These are phyloP conservation scores for Hypanus sabinus DNA, from an alignment of 2,113 vertebrate genomes.

Conservation along the genomic window DNA sequence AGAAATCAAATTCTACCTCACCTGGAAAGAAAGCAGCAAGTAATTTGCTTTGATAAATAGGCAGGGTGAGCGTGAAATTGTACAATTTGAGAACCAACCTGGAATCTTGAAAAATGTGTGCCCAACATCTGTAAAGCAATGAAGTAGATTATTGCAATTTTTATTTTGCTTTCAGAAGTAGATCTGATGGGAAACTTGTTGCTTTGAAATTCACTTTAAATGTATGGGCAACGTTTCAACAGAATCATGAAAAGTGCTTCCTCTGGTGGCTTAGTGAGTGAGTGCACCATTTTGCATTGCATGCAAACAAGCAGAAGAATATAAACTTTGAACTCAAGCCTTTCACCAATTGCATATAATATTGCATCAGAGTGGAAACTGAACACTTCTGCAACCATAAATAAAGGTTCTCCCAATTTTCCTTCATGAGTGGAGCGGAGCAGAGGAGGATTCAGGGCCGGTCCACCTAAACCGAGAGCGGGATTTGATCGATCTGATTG, in stretches of 20 bases:
- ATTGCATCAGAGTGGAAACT: background rate
- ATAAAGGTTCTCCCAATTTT: background rate
- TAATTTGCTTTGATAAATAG: constrained; percentile 3
- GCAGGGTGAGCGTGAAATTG: constrained; percentile 16
- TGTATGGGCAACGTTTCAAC: background rate
- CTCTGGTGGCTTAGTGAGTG: background rate
- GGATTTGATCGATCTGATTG: too few relatives aligned
- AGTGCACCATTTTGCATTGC: background rate
- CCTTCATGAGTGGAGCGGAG: background rate
- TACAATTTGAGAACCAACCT: background rate
- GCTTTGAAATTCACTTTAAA: background rate
- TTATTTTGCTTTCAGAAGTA: background rate
- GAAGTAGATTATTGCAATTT: background rate
- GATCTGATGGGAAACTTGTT: background rate
- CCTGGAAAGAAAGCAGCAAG: background rate
- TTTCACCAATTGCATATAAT: background rate
- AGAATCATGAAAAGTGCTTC: background rate
- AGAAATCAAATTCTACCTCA: background rate
- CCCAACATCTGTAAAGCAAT: background rate
- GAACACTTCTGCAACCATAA: background rate
- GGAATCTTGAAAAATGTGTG: background rate
- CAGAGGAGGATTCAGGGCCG: too few relatives aligned
- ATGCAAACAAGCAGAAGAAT: background rate
- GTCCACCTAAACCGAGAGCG: too few relatives aligned
- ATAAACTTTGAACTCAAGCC: background rate